Evolutionary conservation across 2,113 vertebrate species (phyloP).

Genomic region (Engystomops pustulosus): DNA sequence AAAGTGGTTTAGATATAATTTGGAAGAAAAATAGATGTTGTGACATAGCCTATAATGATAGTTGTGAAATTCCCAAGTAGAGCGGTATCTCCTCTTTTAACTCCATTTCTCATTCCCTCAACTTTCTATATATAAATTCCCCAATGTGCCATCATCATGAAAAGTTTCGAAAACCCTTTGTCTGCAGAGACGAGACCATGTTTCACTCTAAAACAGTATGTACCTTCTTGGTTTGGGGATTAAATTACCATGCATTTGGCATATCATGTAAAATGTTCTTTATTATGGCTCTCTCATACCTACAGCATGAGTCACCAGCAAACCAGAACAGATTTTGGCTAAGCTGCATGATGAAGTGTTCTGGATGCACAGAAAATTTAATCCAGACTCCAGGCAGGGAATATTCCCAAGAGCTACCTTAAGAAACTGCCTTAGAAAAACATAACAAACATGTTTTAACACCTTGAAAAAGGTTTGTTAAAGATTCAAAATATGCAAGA

Average conservation of each 20-base stretch:
- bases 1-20: not conserved
- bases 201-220: slow-evolving; percentile 59
- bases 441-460: slow-evolving; percentile 56
- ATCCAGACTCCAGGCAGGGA: slow-evolving; percentile 72
- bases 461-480: slow-evolving; percentile 47
- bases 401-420: slow-evolving; percentile 69
- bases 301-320: slow-evolving; percentile 78
- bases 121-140: slow-evolving; percentile 6
- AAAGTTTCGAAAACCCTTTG: slow-evolving; percentile 54
- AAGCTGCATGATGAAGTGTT: slow-evolving; percentile 77
- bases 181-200: slow-evolving; percentile 59
- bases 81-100: slow-evolving; percentile 4
- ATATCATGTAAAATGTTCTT: slow-evolving; percentile 74
- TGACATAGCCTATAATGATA: not conserved
- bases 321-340: slow-evolving; percentile 75
- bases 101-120: not conserved
- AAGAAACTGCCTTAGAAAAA: slow-evolving; percentile 55
- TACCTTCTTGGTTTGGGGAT: slow-evolving; percentile 67
- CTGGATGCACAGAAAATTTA: slow-evolving; percentile 73
- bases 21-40: not conserved
- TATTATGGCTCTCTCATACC: slow-evolving; percentile 73
- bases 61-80: not conserved
- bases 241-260: slow-evolving; percentile 75
- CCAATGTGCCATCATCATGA: slow-evolving; percentile 10
- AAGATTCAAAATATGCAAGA: slow-evolving; percentile 48